Evolutionary conservation across 64 coral and sea anemone species (phyloP).

Genomic region (Anthopleura sola): DNA sequence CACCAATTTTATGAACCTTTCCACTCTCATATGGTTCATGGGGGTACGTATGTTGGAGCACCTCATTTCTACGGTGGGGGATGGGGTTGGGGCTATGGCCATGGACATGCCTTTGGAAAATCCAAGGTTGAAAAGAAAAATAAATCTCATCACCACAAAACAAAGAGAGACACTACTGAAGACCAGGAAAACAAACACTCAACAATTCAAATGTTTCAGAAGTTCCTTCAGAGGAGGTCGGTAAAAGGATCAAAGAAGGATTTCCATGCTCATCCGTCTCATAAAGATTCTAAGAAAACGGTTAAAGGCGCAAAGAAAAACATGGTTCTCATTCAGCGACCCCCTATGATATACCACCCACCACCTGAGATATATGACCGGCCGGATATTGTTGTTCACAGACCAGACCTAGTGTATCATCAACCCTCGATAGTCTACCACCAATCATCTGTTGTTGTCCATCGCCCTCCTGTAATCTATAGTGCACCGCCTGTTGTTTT

Average conservation of each 20-base stretch:
- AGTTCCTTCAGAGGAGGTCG: conserved; percentile 54
- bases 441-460: conserved; percentile 80
- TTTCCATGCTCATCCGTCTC: not conserved
- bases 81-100: conserved; percentile 14
- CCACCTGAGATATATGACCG: conserved; percentile 92
- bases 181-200: not conserved
- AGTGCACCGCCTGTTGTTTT: conserved; percentile 75
- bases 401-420: conserved; percentile 90
- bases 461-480: conserved; percentile 87
- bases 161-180: conserved; percentile 7
- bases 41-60: conserved; percentile 46
- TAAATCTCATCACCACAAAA: not conserved
- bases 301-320: conserved; percentile 75
- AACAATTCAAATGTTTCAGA: conserved; percentile 57
- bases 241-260: conserved; percentile 15
- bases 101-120: conserved; percentile 48
- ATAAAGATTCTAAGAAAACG: not conserved
- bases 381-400: conserved; percentile 79
- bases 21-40: conserved; percentile 35
- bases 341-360: conserved; percentile 87
- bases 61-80: conserved; percentile 48
- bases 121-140: conserved; percentile 7
- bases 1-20: conserved; percentile 45
- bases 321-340: conserved; percentile 64
- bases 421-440: conserved; percentile 88